Evolutionary conservation across 1,140 invertebrate genomes (phyloP).

Genomic region (Drosophila nikananu): DNA sequence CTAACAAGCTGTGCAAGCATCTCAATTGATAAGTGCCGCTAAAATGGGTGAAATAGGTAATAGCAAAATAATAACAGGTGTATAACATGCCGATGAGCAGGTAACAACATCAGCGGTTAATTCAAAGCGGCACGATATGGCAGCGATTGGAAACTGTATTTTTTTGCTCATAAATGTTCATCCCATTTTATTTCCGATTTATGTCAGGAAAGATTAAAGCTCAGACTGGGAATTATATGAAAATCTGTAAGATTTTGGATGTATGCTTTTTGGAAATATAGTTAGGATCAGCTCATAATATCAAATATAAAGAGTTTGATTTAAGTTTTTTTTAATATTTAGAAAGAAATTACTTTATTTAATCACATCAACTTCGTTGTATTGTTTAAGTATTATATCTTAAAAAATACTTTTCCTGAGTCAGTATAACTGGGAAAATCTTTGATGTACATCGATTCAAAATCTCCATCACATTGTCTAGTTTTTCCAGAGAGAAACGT

Average conservation of each 20-base stretch:
- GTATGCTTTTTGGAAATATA: neutral
- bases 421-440: too few species aligned
- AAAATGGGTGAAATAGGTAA: constrained; percentile 31
- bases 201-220: neutral
- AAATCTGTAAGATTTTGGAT: neutral
- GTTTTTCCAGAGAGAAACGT: neutral
- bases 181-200: neutral
- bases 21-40: constrained; percentile 38
- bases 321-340: neutral
- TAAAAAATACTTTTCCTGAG: too few species aligned
- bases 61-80: constrained; percentile 46
- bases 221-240: neutral
- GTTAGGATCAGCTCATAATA: too few species aligned
- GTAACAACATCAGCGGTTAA: constrained; percentile 23
- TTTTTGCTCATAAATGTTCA: neutral
- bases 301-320: neutral
- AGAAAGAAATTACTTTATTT: neutral
- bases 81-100: constrained; percentile 19
- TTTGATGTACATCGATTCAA: too few species aligned
- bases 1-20: constrained; percentile 29
- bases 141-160: constrained; percentile 10
- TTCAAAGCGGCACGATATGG: constrained; percentile 29
- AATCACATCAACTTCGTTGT: too few species aligned
- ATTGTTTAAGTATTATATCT: too few species aligned
- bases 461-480: too few species aligned